Evolutionary conservation across 2,888 invertebrate species (phyloP).

Genomic region (Esperia sulphurella): DNA sequence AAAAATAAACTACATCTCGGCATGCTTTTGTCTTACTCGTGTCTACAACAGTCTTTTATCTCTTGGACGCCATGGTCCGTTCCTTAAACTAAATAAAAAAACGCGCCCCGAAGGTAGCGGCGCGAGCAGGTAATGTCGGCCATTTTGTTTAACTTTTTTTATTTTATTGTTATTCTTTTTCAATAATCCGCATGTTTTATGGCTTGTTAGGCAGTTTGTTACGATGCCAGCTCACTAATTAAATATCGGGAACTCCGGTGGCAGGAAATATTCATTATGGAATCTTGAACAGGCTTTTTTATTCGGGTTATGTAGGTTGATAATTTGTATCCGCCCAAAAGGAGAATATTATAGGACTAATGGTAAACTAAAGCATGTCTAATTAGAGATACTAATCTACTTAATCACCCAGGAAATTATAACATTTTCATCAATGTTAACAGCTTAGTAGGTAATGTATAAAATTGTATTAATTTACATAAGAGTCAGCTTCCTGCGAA

Average conservation of each 20-base stretch:
- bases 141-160: constrained; percentile 59
- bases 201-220: constrained; percentile 67
- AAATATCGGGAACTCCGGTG: constrained; percentile 52
- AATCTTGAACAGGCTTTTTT: constrained; percentile 6
- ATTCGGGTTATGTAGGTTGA: background rate
- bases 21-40: constrained; percentile 71
- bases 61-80: constrained; percentile 48
- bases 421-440: constrained; percentile 4
- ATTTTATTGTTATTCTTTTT: constrained; percentile 64
- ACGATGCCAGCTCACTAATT: constrained; percentile 58
- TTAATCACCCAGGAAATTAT: constrained; percentile 6
- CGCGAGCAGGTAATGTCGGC: constrained; percentile 65
- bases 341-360: background rate
- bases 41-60: constrained; percentile 69
- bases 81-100: constrained; percentile 39
- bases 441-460: background rate
- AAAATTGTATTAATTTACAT: constrained; percentile 32
- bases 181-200: constrained; percentile 74
- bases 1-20: constrained; percentile 65
- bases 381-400: constrained; percentile 1
- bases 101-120: constrained; percentile 39
- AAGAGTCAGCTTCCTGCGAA: constrained; percentile 16
- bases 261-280: constrained; percentile 45
- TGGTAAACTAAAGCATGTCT: constrained; percentile 22
- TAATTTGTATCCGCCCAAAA: background rate